Base-by-base conservation (phyloP, 2,113 vertebrate genomes). In the Callipepla californica region DNA sequence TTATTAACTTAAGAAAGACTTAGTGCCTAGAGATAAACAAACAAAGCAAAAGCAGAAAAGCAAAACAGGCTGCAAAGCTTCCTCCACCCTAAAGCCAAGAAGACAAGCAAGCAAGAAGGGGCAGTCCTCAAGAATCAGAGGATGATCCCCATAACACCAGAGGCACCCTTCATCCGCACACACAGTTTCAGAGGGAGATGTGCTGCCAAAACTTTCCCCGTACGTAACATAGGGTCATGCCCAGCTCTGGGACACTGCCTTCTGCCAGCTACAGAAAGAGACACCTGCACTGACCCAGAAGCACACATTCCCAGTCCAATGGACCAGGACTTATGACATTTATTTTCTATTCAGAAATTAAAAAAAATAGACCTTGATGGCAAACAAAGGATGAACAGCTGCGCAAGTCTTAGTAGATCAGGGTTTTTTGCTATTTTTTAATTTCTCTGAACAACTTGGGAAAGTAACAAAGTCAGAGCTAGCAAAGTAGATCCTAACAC, bases 231-330 rank as follows among this genome's bases (percentile, higher is more conserved):
- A 42, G 3, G 32, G n/a, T 28, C 17, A 7, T 14, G 22, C 32
- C n/a, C 23, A 58, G 12, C 42, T 13, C 42, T 30, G 44, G 32
- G 42, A 57, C 40, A 62, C 55, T 13, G 44, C 13, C n/a, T 34
- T 70, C 34, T 59, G 22, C n/a, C 59, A 38, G 30, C 26, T 55
- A 65, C 1, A 26, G 36, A 23, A 72, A 62, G 42, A 0, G 0
- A 85, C 38, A 58, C 26, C 42, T 28, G 18, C 42, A 59, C 13
- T 0, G 28, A 17, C 58, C 77, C 73, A 47, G 57, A 85, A 66
- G 25, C 1, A 0, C 7, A 38, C 28, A 65, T n/a, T 16, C 20
- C 42, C 47, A 57, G 36, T 9, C 53, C 7, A 2, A 63, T 1
- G 5, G 32, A 14, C n/a, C 63, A 78, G 30, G 81, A 75, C 36